Evolutionary conservation across 2,797 vertebrate species (phyloP).

Genomic region (Geotria australis): DNA sequence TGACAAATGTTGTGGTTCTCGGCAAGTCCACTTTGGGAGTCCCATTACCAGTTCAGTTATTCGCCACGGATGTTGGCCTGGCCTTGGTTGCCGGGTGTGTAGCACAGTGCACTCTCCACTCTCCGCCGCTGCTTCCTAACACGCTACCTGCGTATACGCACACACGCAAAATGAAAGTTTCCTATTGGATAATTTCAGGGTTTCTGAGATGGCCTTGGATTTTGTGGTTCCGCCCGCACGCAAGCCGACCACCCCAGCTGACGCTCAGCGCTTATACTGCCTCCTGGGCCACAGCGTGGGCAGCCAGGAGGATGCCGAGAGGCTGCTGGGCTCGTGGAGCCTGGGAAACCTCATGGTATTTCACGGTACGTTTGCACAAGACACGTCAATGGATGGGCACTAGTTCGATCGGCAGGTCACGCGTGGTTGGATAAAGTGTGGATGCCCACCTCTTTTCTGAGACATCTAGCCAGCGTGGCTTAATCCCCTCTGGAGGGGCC

Average conservation of each 20-base stretch:
- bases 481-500: too few species aligned
- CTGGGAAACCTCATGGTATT: conserved; percentile 81
- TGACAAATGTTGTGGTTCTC: neutral
- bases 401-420: too few species aligned
- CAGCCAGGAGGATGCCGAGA: conserved; percentile 26
- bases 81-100: too few species aligned
- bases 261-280: conserved; percentile 79
- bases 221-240: conserved; percentile 36
- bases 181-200: conserved; percentile 14
- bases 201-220: conserved; percentile 52
- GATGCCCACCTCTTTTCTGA: neutral
- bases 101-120: too few species aligned
- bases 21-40: too few species aligned
- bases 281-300: conserved; percentile 49
- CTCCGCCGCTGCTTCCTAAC: too few species aligned
- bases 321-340: conserved; percentile 23
- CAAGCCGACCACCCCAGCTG: conserved; percentile 65
- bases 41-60: too few species aligned
- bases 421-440: neutral
- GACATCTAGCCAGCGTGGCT: too few species aligned
- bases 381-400: too few species aligned
- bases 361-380: conserved; percentile 25
- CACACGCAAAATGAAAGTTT: too few species aligned
- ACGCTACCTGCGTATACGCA: too few species aligned
- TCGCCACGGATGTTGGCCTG: too few species aligned